Evolutionary conservation across 64 coral and sea anemone species (phyloP).

Genomic region (Actinia equina): DNA sequence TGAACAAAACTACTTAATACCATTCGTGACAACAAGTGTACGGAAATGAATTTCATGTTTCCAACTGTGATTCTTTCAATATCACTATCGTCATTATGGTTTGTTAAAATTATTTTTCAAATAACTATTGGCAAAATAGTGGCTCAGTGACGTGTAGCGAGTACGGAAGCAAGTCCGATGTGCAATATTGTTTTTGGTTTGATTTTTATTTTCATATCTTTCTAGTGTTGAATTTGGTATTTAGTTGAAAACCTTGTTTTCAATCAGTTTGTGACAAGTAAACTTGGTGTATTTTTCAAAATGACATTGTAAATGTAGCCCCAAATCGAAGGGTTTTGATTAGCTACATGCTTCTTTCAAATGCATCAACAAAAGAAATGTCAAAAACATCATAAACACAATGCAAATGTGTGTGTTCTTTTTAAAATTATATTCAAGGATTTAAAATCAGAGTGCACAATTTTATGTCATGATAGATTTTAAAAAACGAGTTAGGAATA

Average conservation of each 20-base stretch:
- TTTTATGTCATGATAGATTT: not conserved
- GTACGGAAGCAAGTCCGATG: too few species aligned
- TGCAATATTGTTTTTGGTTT: too few species aligned
- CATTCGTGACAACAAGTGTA: not conserved
- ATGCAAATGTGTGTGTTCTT: not conserved
- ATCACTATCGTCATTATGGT: not conserved
- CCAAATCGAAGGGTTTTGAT: not conserved
- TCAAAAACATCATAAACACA: not conserved
- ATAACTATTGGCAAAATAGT: too few species aligned
- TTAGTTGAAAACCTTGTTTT: too few species aligned
- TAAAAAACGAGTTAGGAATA: not conserved
- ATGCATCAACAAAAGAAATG: not conserved
- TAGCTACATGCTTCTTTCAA: not conserved
- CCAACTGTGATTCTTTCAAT: not conserved
- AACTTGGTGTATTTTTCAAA: too few species aligned
- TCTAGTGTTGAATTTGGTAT: too few species aligned
- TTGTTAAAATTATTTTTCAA: not conserved
- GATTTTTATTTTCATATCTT: too few species aligned
- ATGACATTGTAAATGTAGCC: not conserved
- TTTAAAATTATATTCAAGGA: not conserved
- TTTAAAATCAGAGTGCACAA: not conserved
- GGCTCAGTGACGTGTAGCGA: too few species aligned
- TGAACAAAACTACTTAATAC: not conserved
- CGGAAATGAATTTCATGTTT: not conserved
- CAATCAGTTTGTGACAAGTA: too few species aligned